Evolutionary conservation across 2,888 invertebrate genomes (phyloP), one percentile per base, ranked within the genome.

Genomic region (Bedellia somnulentella): DNA sequence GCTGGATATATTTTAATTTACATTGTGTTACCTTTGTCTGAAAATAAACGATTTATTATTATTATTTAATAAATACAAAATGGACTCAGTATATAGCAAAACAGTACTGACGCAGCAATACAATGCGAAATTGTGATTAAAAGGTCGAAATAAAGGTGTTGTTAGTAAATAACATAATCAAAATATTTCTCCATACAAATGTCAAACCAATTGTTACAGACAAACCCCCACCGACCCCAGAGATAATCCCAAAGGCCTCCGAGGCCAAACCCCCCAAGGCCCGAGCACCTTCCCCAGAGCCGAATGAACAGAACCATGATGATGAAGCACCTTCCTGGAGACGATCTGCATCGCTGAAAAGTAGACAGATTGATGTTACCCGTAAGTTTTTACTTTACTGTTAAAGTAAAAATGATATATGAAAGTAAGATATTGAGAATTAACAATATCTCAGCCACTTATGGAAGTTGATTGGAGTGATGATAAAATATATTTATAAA

Each of bases 271-370:
- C 71, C 23, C 73, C 71, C 3, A 64, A 63, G 32, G 63, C 59
- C 2, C 51, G 59, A 16, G 67, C 68, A 21, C 62, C 64, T 0
- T 62, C 67, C 9, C 68, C 68, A 4, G 64, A 64, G 12, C 41
- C 46, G 3, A 37, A 47, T 2, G 51, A 57, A 23, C 38, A 44
- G 8, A 37, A 45, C 2, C 35, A 42, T 4, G 37, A 40, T 4
- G 67, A 67, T 29, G 73, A 70, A 13, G 40, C 61, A n/a, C 73
- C 73, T 0, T 66, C 71, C 3, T 75, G 76, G 76, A 58, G 76
- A 1, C 49, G 71, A 3, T 61, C 67, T 2, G 59, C 62, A 3
- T 68, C 68, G 4, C 62, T 70, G 49, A 47, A 70, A 11, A 58
- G 47, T 38, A 48, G 55, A 31, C 61, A 61, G 29, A 52, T 57